Evolutionary conservation across 2,113 vertebrate species (phyloP).

Genomic region (Vulpes lagopus): DNA sequence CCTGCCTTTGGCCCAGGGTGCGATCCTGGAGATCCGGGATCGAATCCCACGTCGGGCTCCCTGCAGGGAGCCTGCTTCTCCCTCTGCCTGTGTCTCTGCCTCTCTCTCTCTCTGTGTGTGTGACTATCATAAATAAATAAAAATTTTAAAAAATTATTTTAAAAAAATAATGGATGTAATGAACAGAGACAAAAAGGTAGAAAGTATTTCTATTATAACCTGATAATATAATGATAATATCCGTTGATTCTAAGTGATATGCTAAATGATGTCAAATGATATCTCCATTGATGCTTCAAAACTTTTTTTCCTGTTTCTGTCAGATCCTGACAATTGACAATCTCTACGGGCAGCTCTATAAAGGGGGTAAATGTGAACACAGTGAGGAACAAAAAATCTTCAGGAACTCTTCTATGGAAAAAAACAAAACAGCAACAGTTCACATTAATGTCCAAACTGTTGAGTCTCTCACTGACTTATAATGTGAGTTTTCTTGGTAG

Average conservation of each 20-base stretch:
- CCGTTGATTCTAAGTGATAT: not conserved
- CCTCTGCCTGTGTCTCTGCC: too few species aligned
- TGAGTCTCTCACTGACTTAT: conserved; percentile 45
- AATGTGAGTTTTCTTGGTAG: not conserved
- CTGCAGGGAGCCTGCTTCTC: too few species aligned
- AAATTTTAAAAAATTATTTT: too few species aligned
- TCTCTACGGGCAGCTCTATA: not conserved
- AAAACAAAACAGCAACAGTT: not conserved
- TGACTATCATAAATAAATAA: too few species aligned
- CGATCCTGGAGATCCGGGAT: too few species aligned
- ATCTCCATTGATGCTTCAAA: not conserved
- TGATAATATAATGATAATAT: conserved; percentile 42
- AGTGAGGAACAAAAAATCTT: conserved; percentile 40
- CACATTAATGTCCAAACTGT: conserved; percentile 52
- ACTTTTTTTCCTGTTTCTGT: not conserved
- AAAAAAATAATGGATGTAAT: conserved; percentile 17
- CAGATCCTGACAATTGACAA: not conserved
- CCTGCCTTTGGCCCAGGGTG: too few species aligned
- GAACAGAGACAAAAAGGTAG: not conserved
- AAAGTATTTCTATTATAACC: not conserved
- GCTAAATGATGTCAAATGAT: too few species aligned
- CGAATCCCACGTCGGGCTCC: too few species aligned
- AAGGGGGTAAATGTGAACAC: not conserved
- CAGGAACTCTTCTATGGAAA: conserved; percentile 44
- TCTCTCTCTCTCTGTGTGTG: too few species aligned